These are phyloP conservation scores for Gastrophysa polygoni DNA, from an alignment of 2,888 invertebrate genomes.

Conservation along the genomic window DNA sequence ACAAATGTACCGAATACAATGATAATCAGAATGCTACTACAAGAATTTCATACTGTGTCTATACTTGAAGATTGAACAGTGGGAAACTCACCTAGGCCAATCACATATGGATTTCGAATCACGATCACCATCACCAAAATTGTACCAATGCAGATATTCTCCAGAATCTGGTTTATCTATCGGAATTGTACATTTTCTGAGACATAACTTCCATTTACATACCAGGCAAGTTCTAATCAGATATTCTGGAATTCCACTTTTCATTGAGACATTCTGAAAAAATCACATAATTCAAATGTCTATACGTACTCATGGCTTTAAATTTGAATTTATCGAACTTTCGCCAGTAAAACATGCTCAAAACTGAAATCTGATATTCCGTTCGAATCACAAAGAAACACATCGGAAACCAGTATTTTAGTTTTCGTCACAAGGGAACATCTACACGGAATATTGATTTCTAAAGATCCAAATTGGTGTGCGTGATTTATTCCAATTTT, in stretches of 20 bases:
- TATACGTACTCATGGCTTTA: neutral
- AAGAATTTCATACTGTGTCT: neutral
- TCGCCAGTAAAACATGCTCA: neutral
- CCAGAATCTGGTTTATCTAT: neutral
- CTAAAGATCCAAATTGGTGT: neutral
- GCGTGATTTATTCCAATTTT: neutral
- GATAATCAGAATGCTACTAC: neutral
- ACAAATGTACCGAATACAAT: neutral
- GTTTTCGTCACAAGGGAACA: neutral
- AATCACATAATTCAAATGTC: neutral
- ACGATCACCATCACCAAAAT: neutral
- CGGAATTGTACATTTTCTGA: neutral
- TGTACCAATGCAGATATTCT: neutral
- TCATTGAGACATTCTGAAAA: conserved; percentile 3
- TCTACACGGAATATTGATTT: neutral
- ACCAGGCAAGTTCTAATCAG: neutral
- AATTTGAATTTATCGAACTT: conserved; percentile 1
- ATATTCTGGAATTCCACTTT: neutral
- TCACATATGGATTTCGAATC: neutral
- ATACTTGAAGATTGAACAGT: neutral
- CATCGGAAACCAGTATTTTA: neutral
- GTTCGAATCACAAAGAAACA: neutral
- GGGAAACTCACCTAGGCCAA: neutral
- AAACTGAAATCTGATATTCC: neutral
- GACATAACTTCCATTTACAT: neutral